phyloP scores from a whole-genome alignment of 2,888 invertebrate genomes.

The Corythucha ciliata region DNA sequence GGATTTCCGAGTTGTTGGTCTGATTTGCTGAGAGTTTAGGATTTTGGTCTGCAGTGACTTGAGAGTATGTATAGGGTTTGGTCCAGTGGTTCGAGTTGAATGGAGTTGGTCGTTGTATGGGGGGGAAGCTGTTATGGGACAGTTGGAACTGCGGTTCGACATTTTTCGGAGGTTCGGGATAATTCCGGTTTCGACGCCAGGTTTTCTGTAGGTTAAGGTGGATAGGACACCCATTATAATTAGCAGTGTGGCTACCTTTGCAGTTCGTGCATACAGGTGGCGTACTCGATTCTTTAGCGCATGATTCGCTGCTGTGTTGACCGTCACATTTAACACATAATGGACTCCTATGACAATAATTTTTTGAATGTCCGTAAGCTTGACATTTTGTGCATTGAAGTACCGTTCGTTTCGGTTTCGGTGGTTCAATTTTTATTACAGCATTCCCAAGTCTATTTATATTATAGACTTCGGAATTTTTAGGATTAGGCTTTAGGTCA shows the following conservation, averaged over 20 bases:
- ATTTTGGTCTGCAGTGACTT: too few species aligned
- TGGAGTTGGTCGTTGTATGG: too few species aligned
- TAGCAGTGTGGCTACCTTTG: constrained; percentile 10
- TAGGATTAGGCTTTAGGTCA: constrained; percentile 14
- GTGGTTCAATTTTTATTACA: constrained; percentile 13
- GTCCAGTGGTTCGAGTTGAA: too few species aligned
- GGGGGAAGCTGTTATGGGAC: too few species aligned
- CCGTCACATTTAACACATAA: constrained; percentile 17
- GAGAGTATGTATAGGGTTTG: too few species aligned
- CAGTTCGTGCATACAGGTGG: constrained; percentile 13
- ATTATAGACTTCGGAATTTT: constrained; percentile 18
- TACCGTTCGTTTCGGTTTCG: constrained; percentile 10
- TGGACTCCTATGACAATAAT: constrained; percentile 10
- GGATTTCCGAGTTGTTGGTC: too few species aligned
- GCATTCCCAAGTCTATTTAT: constrained; percentile 7
- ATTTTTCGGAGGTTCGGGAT: too few species aligned
- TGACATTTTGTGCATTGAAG: constrained; percentile 16
- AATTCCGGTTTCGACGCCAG: neutral
- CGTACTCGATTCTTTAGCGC: neutral
- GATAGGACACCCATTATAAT: constrained; percentile 15
- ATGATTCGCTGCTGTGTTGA: constrained; percentile 3
- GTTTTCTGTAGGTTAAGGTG: constrained; percentile 3
- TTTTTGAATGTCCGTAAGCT: constrained; percentile 12
- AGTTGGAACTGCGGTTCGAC: too few species aligned
- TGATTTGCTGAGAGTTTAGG: too few species aligned